Percentiles rank a stretch among this genome's conserved stretches.
These are phyloP conservation scores for Oryzias sinensis DNA, from an alignment of 2,797 vertebrate genomes.

Conservation along the genomic window DNA sequence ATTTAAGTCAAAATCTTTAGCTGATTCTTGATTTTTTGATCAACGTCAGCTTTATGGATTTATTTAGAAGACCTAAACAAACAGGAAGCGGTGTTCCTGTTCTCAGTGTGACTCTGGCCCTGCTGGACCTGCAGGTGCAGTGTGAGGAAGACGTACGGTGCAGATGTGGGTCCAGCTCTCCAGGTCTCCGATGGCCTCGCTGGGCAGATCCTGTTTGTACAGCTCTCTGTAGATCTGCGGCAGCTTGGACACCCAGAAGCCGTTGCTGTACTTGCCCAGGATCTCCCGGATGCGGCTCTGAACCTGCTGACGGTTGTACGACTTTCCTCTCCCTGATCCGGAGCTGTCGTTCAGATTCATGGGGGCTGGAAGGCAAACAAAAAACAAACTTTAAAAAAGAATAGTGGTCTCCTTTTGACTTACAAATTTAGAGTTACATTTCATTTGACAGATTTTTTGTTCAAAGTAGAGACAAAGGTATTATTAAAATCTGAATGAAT, in stretches of 20 bases:
- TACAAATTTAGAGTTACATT: background rate
- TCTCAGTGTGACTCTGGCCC: background rate
- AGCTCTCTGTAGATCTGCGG: slow-evolving; percentile 89
- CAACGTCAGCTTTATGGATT: too few species aligned
- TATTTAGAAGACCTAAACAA: too few species aligned
- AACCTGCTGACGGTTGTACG: slow-evolving; percentile 77
- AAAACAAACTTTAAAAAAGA: background rate
- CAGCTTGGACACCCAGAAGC: slow-evolving; percentile 93
- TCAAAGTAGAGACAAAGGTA: too few species aligned
- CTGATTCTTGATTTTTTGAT: too few species aligned
- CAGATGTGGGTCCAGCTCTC: slow-evolving; percentile 93
- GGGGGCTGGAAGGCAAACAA: slow-evolving; percentile 68
- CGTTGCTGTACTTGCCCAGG: slow-evolving; percentile 86
- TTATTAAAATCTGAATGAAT: too few species aligned
- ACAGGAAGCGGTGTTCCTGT: too few species aligned
- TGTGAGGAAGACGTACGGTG: slow-evolving; percentile 75
- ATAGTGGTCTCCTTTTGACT: background rate
- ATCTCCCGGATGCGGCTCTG: slow-evolving; percentile 89
- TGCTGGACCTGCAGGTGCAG: background rate
- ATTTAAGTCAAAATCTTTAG: too few species aligned
- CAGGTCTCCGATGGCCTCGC: slow-evolving; percentile 83
- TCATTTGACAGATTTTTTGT: too few species aligned
- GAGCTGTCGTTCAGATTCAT: slow-evolving; percentile 61
- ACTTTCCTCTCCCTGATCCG: slow-evolving; percentile 54
- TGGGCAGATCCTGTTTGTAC: slow-evolving; percentile 88